These are phyloP conservation scores for Campaea margaritaria DNA, from an alignment of 2,888 invertebrate genomes.

Conservation along the genomic window DNA sequence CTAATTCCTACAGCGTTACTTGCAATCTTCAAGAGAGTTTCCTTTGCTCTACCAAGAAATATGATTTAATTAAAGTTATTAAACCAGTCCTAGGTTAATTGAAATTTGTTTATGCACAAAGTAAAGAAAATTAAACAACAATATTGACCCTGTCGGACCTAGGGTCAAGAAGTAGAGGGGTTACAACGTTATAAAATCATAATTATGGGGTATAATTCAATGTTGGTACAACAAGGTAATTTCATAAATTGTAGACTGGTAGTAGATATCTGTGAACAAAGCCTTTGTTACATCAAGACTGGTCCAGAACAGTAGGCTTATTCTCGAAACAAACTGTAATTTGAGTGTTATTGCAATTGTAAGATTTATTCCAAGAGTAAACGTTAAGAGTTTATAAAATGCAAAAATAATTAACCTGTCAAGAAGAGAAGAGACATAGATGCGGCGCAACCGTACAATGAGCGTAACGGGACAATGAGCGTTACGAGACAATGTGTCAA, in stretches of 20 bases:
- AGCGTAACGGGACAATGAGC: too few species aligned
- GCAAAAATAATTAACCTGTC: too few species aligned
- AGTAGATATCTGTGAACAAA: slow-evolving; percentile 4
- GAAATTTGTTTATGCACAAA: slow-evolving; percentile 75
- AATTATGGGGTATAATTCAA: slow-evolving; percentile 47
- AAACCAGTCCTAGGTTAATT: slow-evolving; percentile 72
- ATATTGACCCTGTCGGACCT: slow-evolving; percentile 64
- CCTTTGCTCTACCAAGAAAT: slow-evolving; percentile 57
- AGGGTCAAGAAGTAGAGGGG: slow-evolving; percentile 50
- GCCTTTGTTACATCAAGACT: too few species aligned
- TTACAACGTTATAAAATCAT: slow-evolving; percentile 55
- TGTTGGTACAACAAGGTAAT: slow-evolving; percentile 41
- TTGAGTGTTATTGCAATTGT: too few species aligned
- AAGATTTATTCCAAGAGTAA: too few species aligned
- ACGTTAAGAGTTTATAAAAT: too few species aligned
- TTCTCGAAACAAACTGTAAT: too few species aligned
- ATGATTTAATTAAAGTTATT: slow-evolving; percentile 82
- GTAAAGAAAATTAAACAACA: slow-evolving; percentile 64
- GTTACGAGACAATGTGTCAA: too few species aligned
- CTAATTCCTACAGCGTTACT: slow-evolving; percentile 52
- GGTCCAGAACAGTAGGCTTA: too few species aligned
- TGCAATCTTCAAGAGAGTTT: slow-evolving; percentile 58
- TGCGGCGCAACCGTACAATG: too few species aligned
- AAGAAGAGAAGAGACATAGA: too few species aligned
- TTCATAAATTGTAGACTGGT: slow-evolving; percentile 32